Evolutionary conservation across 2,888 invertebrate species (phyloP).

Genomic region (Hylaea fasciaria): DNA sequence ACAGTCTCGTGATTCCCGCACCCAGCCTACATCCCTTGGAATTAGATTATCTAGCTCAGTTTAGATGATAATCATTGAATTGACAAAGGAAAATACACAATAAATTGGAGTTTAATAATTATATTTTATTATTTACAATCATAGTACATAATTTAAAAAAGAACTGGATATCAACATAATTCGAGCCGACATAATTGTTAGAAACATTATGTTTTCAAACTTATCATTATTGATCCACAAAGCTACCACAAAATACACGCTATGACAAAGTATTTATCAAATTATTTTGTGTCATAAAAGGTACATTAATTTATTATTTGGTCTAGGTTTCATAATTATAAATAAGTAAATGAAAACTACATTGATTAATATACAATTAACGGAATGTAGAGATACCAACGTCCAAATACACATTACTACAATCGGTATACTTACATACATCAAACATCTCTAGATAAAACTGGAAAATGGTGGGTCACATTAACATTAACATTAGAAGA

Average conservation of each 20-base stretch:
- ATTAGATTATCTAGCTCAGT: constrained; percentile 92
- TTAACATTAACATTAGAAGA: constrained; percentile 68
- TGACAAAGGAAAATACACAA: constrained; percentile 56
- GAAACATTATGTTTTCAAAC: constrained; percentile 74
- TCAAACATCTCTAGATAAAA: constrained; percentile 80
- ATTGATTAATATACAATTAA: constrained; percentile 78
- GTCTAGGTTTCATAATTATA: constrained; percentile 82
- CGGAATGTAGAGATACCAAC: constrained; percentile 84
- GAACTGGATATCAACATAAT: constrained; percentile 77
- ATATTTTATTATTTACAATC: constrained; percentile 83
- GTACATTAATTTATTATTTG: constrained; percentile 85
- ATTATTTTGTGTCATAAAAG: constrained; percentile 77
- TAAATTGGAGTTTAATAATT: constrained; percentile 68
- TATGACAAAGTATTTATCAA: constrained; percentile 67
- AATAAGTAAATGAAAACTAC: constrained; percentile 76
- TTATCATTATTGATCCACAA: constrained; percentile 79
- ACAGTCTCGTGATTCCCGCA: constrained; percentile 96
- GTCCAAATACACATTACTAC: constrained; percentile 64
- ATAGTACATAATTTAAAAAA: constrained; percentile 59
- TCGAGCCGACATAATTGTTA: constrained; percentile 66
- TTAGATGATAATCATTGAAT: constrained; percentile 57
- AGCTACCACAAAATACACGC: constrained; percentile 80
- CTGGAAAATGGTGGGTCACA: constrained; percentile 85
- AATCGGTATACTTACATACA: constrained; percentile 68
- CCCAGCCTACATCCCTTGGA: constrained; percentile 95